These are phyloP conservation scores for Calyptommatus sinebrachiatus DNA, from an alignment of 2,113 vertebrate species.

Conservation along the genomic window DNA sequence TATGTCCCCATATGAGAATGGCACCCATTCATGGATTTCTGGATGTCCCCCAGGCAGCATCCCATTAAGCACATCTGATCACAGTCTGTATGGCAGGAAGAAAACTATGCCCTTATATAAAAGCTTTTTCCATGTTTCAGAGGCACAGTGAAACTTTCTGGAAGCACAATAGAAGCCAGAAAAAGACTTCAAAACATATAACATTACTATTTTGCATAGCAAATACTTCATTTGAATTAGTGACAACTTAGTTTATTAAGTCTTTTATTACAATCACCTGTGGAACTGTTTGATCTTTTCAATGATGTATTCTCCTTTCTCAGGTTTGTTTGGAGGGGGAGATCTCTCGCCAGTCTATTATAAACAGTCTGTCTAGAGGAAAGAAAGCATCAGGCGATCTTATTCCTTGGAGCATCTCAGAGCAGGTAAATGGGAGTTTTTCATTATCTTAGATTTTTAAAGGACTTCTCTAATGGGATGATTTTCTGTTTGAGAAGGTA, in stretches of 20 bases:
- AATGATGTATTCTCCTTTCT: neutral
- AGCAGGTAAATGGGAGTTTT: slow-evolving; percentile 78
- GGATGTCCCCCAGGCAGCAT: no score
- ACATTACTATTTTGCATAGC: neutral
- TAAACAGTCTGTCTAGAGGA: slow-evolving; percentile 92
- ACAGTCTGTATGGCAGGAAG: neutral
- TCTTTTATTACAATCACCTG: neutral
- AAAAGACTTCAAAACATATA: neutral
- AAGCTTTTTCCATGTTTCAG: neutral
- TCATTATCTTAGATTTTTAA: neutral
- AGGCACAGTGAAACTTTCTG: neutral
- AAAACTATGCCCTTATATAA: neutral
- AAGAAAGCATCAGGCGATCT: slow-evolving; percentile 96
- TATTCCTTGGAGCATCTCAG: slow-evolving; percentile 96
- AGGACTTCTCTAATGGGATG: no score
- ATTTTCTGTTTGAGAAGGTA: no score
- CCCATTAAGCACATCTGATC: no score
- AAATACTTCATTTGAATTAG: neutral
- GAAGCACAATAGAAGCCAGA: neutral
- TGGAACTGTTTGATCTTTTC: no score
- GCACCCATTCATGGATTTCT: no score
- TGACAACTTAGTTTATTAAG: no score
- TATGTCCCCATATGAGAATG: no score
- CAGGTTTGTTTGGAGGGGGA: slow-evolving; percentile 97
- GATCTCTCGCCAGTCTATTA: slow-evolving; percentile 92